These are phyloP conservation scores for Lochmaea capreae DNA, from an alignment of 2,888 invertebrate species.

Conservation along the genomic window DNA sequence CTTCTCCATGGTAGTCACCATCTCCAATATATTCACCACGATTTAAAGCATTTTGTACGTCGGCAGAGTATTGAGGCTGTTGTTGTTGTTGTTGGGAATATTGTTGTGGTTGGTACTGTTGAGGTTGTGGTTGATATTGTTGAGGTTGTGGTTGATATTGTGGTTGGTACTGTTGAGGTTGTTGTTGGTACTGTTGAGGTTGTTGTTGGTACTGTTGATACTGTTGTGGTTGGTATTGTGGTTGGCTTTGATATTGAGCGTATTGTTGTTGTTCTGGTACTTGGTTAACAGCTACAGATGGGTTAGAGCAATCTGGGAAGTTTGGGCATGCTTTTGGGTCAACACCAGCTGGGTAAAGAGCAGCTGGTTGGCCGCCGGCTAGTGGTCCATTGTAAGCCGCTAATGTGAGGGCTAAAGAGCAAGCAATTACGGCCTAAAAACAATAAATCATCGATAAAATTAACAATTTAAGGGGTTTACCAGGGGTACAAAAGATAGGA, in stretches of 20 bases:
- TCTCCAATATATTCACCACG: slow-evolving; percentile 60
- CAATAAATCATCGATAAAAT: neutral
- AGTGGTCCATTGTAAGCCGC: slow-evolving; percentile 57
- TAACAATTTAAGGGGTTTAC: too few relatives aligned
- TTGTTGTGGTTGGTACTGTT: slow-evolving; percentile 52
- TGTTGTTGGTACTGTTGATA: slow-evolving; percentile 46
- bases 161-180: slow-evolving; percentile 46
- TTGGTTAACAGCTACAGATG: slow-evolving; percentile 54
- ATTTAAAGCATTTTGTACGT: slow-evolving; percentile 57
- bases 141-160: slow-evolving; percentile 43
- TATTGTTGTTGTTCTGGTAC: slow-evolving; percentile 44
- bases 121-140: slow-evolving; percentile 46
- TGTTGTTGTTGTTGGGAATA: slow-evolving; percentile 42
- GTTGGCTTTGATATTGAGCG: slow-evolving; percentile 37
- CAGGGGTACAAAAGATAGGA: too few relatives aligned
- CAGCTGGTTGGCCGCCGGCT: slow-evolving; percentile 57
- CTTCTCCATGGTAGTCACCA: slow-evolving; percentile 59
- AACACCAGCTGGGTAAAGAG: slow-evolving; percentile 58
- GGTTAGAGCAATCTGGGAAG: slow-evolving; percentile 58
- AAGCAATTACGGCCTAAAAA: slow-evolving; percentile 57
- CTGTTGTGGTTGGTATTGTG: slow-evolving; percentile 45
- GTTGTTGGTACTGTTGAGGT: slow-evolving; percentile 46
- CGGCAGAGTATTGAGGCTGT: slow-evolving; percentile 51
- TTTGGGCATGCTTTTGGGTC: slow-evolving; percentile 59
- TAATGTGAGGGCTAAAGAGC: slow-evolving; percentile 50